Base-by-base conservation (phyloP, 2,797 vertebrate genomes). In the Allobates femoralis region DNA sequence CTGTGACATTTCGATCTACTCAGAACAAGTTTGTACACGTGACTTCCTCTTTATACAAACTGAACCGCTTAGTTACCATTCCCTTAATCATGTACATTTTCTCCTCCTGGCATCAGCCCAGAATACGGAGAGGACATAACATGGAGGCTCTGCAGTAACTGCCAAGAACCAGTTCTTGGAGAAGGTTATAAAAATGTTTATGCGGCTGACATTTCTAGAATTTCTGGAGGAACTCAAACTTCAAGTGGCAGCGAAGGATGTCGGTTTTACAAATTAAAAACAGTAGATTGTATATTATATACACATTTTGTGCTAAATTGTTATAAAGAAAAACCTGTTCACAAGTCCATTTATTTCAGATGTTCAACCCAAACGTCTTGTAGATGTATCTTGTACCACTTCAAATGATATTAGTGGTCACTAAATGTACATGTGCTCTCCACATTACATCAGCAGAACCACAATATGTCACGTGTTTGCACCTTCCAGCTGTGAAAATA, bases 101-200 rank as follows among this genome's bases (percentile, higher is more conserved):
- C 30, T 81, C 26, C 79, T 34, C 28, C 64, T 81, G 64, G 62
- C 79, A 51, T 8, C 16, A 7, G 19, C 53, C 79, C 79, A 69
- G 30, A 74, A 5, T 34, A 64, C 16, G 50, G 28, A 53, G 62
- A 53, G 46, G 30, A 81, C 50, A 32, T 55, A 69, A 53, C 21
- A 51, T 12, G 32, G 37, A 50, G 79, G 3, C 37, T 30, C 60
- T 30, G 62, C 60, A 19, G 23, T 14, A 32, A 21, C 76, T 6
- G 21, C 53, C 32, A 37, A 37, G 4, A 34, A 78, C 76, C 55
- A 32, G 71, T 74, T 74, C 23, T n/a, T 15, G 1, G 4, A 12
- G 3, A 37, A 26, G 41, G 28, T 77, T 77, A 32, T 2, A 16
- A 58, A 16, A 60, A 78, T 16, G 41, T 50, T 16, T 50, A 7